Percentiles rank a stretch among this genome's conserved stretches.
Conservation (phyloP, 2,888 invertebrate species). For the Cataglyphis livida region DNA sequence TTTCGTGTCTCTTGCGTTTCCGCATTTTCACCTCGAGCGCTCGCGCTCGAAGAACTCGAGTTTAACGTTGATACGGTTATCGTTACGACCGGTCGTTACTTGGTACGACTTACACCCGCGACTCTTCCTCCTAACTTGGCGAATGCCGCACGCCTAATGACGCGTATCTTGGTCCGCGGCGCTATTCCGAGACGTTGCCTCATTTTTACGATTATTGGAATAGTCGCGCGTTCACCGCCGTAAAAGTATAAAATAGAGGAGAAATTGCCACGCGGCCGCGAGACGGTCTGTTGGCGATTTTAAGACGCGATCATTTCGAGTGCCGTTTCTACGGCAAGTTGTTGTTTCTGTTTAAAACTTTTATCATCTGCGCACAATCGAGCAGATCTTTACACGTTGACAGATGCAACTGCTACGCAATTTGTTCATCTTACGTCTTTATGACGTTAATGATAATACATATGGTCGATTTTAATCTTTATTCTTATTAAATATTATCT, state of each 20-base stretch:
- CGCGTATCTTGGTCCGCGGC: slow-evolving; percentile 55
- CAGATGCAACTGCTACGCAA: slow-evolving; percentile 24
- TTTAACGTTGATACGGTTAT: slow-evolving; percentile 57
- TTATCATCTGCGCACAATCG: neutral
- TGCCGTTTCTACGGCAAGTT: slow-evolving; percentile 10
- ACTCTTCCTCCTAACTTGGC: slow-evolving; percentile 53
- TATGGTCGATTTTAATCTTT: neutral
- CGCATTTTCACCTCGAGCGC: slow-evolving; percentile 36
- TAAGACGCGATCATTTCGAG: slow-evolving; percentile 52
- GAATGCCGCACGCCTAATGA: slow-evolving; percentile 58
- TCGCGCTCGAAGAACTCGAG: slow-evolving; percentile 33
- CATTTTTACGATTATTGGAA: slow-evolving; percentile 55
- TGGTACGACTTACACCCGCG: slow-evolving; percentile 51
- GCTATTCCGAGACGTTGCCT: slow-evolving; percentile 55
- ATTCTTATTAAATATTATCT: neutral
- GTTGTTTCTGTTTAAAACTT: neutral
- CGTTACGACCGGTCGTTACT: slow-evolving; percentile 61
- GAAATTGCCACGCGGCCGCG: slow-evolving; percentile 37
- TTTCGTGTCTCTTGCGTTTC: slow-evolving; percentile 33
- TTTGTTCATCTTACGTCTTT: neutral
- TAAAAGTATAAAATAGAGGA: slow-evolving; percentile 54
- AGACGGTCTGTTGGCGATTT: slow-evolving; percentile 36
- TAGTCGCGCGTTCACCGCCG: slow-evolving; percentile 48
- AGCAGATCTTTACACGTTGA: slow-evolving; percentile 12
- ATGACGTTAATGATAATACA: neutral